Conservation (phyloP, 2,797 vertebrate species). For the Pelobates cultripes region DNA sequence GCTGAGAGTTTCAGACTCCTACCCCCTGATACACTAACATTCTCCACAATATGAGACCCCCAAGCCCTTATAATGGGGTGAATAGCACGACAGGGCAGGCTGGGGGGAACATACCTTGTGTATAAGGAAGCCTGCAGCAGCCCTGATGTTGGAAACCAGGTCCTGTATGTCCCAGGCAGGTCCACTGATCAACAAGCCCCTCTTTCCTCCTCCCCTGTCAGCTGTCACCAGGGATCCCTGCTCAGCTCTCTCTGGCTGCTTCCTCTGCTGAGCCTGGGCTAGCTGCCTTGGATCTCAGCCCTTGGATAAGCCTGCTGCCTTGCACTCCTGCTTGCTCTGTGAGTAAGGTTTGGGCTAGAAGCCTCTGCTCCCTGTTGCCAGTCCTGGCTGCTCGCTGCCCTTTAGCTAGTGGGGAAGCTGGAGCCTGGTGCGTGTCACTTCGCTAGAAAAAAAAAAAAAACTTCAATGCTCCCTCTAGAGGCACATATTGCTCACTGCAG, state of each 20-base stretch:
- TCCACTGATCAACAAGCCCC: slow-evolving; percentile 26
- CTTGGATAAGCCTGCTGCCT: background rate
- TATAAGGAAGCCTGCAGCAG: background rate
- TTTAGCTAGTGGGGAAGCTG: slow-evolving; percentile 33
- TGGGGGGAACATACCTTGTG: slow-evolving; percentile 11
- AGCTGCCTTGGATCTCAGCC: background rate
- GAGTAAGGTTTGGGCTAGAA: slow-evolving; percentile 7
- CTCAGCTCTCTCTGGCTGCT: background rate
- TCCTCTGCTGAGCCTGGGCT: slow-evolving; percentile 8
- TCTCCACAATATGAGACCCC: background rate
- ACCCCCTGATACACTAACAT: background rate
- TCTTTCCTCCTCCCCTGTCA: slow-evolving; percentile 18
- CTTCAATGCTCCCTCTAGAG: slow-evolving; percentile 33
- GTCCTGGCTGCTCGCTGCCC: slow-evolving; percentile 4
- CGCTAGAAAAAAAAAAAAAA: background rate
- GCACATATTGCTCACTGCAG: slow-evolving; percentile 27
- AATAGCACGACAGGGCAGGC: background rate
- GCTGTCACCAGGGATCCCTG: slow-evolving; percentile 14
- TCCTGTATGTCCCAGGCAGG: background rate
- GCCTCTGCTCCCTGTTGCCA: slow-evolving; percentile 2
- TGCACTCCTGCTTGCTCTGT: slow-evolving; percentile 5
- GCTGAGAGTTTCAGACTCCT: too few relatives aligned
- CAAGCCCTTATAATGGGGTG: too few relatives aligned
- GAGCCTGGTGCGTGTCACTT: slow-evolving; percentile 37
- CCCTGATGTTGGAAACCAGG: background rate